Evolutionary conservation across 2,888 invertebrate species (phyloP), one percentile per base, ranked within the genome.

Genomic region (Limnephilus auricula): DNA sequence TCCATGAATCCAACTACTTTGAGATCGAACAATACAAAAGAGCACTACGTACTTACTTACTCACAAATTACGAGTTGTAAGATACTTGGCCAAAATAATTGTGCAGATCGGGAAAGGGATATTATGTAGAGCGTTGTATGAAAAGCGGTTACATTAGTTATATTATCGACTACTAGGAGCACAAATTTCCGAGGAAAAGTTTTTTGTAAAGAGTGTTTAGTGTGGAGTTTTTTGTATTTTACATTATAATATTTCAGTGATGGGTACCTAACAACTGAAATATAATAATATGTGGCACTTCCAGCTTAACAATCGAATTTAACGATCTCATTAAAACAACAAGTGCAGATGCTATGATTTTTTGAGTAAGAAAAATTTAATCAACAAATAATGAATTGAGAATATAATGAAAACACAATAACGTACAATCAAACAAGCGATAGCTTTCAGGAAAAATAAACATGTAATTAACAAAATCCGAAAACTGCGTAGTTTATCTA

Each of bases 71-170:
- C 85, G 85, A 50, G 31, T n/a, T 85, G 50, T 4, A 30, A 85
- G 50, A 85, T 50, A 85, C 85, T 85, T 85, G n/a, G 87, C 31
- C 25, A 79, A 88, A 15, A 79, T 37, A 18, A 32, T 78, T 65
- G 31, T 18, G 25, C 37, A 88, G 87, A 37, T 79, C 25, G 34
- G 12, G 37, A 88, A 88, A 78, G 32, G 78, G 37, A 25, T 78
- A 79, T 88, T 78, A 32, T 88, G 65, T n/a, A 65, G n/a, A 65
- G 65, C 25, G 25, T 65, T 65, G 65, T 65, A 65, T 25, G n/a
- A n/a, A 65, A 25, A 65, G 65, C 25, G 25, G 15, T 50, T 13
- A 50, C 1, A 65, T 65, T 9, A 65, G 9, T 25, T 9, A 45
- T 45, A 45, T 45, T 45, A 65, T 65, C 65, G 25, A 25, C n/a